These are phyloP conservation scores for Poeciliopsis retropinna DNA, from an alignment of 2,113 vertebrate species.

Conservation along the genomic window DNA sequence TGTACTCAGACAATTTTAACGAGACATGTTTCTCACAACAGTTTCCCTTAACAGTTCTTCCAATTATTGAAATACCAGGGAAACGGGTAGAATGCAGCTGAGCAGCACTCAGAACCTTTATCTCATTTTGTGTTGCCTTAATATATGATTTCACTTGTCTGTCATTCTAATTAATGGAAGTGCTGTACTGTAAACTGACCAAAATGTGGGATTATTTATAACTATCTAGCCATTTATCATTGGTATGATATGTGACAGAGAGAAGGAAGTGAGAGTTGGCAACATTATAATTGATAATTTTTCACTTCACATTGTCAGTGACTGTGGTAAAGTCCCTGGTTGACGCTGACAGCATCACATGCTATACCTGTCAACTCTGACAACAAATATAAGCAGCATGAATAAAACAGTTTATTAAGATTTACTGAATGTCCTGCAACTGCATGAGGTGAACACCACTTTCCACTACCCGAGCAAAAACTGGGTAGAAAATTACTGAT, in stretches of 20 bases:
- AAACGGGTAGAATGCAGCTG: conserved; percentile 25
- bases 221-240: conserved; percentile 54
- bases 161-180: conserved; percentile 62
- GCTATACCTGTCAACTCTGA: conserved; percentile 51
- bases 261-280: conserved; percentile 53
- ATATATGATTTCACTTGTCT: conserved; percentile 55
- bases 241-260: conserved; percentile 54
- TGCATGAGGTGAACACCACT: conserved; percentile 12
- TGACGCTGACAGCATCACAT: conserved; percentile 27
- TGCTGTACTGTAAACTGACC: conserved; percentile 43
- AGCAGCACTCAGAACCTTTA: conserved; percentile 20
- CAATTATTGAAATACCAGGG: conserved; percentile 34
- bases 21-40: conserved; percentile 9
- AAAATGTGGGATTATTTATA: conserved; percentile 65
- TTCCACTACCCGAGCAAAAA: conserved; percentile 31
- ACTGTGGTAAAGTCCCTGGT: conserved; percentile 52
- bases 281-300: conserved; percentile 68
- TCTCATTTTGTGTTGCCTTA: conserved; percentile 45
- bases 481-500: conserved; percentile 28
- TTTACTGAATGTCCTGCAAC: conserved; percentile 45
- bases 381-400: conserved; percentile 54
- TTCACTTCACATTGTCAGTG: conserved; percentile 50
- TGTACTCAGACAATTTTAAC: conserved; percentile 6
- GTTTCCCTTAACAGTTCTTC: conserved; percentile 12
- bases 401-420: conserved; percentile 56